Percentiles rank a stretch among this genome's conserved stretches.
These are phyloP conservation scores for Heliconius cydno DNA, from an alignment of 2,888 invertebrate genomes.

Conservation along the genomic window DNA sequence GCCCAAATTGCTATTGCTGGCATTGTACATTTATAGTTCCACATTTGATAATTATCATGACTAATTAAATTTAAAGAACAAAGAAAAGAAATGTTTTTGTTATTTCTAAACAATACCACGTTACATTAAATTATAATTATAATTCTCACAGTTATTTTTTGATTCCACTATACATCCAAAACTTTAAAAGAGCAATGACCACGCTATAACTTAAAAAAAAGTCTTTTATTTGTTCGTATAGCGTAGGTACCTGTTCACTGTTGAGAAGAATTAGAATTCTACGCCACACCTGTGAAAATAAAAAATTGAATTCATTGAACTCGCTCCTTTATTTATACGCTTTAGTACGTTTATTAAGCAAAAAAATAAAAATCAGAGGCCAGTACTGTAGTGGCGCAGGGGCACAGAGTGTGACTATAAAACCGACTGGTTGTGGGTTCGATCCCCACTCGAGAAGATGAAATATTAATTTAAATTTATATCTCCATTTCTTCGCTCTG, in stretches of 20 bases:
- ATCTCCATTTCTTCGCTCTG: too few relatives aligned
- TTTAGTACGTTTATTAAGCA: neutral
- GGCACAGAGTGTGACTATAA: too few relatives aligned
- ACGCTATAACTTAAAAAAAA: neutral
- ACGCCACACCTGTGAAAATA: neutral
- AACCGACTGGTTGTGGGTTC: too few relatives aligned
- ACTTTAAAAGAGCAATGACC: neutral
- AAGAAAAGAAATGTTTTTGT: neutral
- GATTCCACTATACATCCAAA: neutral
- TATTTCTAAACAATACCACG: neutral
- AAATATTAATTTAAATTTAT: too few relatives aligned
- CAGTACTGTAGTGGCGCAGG: too few relatives aligned
- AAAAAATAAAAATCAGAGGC: too few relatives aligned
- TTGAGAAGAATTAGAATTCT: slow-evolving; percentile 4
- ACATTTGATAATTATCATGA: too few relatives aligned
- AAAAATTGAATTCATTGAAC: neutral
- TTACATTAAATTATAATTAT: neutral
- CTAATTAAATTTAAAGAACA: neutral
- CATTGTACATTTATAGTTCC: too few relatives aligned
- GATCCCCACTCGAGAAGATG: too few relatives aligned
- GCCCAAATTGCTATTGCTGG: too few relatives aligned
- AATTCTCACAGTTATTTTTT: neutral
- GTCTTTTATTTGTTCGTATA: neutral
- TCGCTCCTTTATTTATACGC: neutral
- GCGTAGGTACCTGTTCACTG: neutral